Base-by-base conservation (phyloP, 1,140 invertebrate genomes). In the Diabrotica undecimpunctata region DNA sequence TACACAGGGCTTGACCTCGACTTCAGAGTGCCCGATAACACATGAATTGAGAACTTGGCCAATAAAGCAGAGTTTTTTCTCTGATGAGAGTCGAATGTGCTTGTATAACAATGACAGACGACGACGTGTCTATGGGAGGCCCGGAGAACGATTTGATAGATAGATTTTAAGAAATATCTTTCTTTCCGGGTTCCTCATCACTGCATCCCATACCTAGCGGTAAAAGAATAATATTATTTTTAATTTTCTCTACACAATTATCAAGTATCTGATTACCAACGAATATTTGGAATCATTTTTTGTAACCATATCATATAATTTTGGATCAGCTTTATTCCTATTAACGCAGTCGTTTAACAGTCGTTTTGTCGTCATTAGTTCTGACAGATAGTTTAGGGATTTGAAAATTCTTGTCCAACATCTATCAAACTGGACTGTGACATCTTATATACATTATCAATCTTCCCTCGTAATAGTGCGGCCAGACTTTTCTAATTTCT, bases 401-500 rank as follows among this genome's bases (percentile, higher is more conserved):
- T 81, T 93, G 91, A 81, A 92, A 93, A 74, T 91, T 93, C 0
- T 90, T 91, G 73, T 93, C 90, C 7, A 93, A 76, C 13, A 89
- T 86, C 89, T 66, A 90, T 87, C 39, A 87, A 74, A 61, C 86
- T 81, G 65, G 79, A 84, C 2, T 83, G 80, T 62, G 84, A 82
- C 55, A 83, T 79, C 67, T 87, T 87, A 8, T 81, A 77, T 62
- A 80, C 84, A 52, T 81, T 79, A 14, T 89, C 87, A 46, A 82
- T 82, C 50, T 88, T 87, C 57, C 88, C 85, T 35, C 84, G 78
- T 2, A 82, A 77, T 39, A 78, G 77, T 38, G 84, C 0, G 88
- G 88, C 71, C 86, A 89, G 0, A 85, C 83, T 71, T 89, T 88
- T 50, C 86, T 81, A 37, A 83, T 79, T 14, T 87, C 86, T 0